A percentile compares a stretch with the other conserved stretches of the same genome.
Conservation (phyloP, 2,113 vertebrate genomes). For the Leptosomus discolor region DNA sequence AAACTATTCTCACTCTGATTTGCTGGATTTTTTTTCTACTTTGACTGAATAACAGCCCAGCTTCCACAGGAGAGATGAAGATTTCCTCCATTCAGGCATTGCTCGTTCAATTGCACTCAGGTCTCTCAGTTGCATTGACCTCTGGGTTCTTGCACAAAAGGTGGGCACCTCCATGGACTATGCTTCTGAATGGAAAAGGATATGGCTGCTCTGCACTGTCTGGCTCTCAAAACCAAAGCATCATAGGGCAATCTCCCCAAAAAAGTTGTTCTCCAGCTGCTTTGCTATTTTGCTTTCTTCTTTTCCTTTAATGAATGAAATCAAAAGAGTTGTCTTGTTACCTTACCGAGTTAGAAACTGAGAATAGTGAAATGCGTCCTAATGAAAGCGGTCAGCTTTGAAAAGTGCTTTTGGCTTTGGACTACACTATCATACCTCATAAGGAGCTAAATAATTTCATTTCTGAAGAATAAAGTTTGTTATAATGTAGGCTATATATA, state of each 20-base stretch:
- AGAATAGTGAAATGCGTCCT: background rate
- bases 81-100: background rate
- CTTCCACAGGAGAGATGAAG: background rate
- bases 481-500: slow-evolving; percentile 15
- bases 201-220: rapidly evolving
- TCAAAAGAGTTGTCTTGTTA: background rate
- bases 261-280: background rate
- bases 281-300: background rate
- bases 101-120: background rate
- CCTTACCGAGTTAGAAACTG: background rate
- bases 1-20: background rate
- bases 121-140: background rate
- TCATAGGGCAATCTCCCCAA: rapidly evolving
- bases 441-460: background rate
- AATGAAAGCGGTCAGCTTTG: background rate
- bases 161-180: rapidly evolving
- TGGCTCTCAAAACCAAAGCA: background rate
- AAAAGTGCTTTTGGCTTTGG: background rate
- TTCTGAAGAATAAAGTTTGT: slow-evolving; percentile 21
- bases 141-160: background rate
- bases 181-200: background rate
- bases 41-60: background rate
- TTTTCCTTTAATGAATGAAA: background rate
- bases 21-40: background rate
- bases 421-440: background rate